Percentiles rank a stretch among this genome's conserved stretches.
Evolutionary conservation across 2,797 vertebrate genomes (phyloP).

Genomic region (Anguilla megastoma): DNA sequence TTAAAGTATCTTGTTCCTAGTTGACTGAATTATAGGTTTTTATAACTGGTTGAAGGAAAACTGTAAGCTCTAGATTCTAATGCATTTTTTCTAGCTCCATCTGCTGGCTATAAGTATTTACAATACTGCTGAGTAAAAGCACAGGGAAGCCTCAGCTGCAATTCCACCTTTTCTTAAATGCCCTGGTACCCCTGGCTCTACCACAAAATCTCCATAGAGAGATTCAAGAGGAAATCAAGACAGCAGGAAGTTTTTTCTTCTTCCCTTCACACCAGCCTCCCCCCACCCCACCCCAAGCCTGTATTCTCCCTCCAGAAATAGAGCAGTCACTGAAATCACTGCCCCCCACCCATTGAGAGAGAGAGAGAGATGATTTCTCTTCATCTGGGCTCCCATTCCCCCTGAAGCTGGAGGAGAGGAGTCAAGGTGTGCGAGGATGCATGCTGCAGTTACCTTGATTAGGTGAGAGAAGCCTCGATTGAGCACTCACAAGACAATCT

Average conservation of each 20-base stretch:
- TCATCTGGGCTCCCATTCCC: not conserved
- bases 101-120: not conserved
- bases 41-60: not conserved
- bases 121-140: not conserved
- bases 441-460: conserved; percentile 52
- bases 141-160: not conserved
- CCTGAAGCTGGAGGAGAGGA: not conserved
- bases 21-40: not conserved
- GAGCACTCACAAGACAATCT: conserved; percentile 49
- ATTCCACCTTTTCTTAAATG: not conserved
- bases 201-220: not conserved
- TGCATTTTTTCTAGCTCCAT: not conserved
- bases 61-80: not conserved
- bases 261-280: not conserved
- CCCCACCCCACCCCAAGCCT: not conserved
- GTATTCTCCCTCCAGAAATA: not conserved
- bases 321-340: conserved; percentile 8
- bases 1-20: not conserved
- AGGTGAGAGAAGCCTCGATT: conserved; percentile 47
- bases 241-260: not conserved
- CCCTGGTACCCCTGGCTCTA: not conserved
- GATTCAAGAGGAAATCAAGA: not conserved
- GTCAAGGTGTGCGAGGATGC: not conserved
- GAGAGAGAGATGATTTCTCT: conserved; percentile 7
- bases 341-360: not conserved